phyloP scores from a whole-genome alignment of 2,888 invertebrate genomes.

The Galerucella nymphaeae region DNA sequence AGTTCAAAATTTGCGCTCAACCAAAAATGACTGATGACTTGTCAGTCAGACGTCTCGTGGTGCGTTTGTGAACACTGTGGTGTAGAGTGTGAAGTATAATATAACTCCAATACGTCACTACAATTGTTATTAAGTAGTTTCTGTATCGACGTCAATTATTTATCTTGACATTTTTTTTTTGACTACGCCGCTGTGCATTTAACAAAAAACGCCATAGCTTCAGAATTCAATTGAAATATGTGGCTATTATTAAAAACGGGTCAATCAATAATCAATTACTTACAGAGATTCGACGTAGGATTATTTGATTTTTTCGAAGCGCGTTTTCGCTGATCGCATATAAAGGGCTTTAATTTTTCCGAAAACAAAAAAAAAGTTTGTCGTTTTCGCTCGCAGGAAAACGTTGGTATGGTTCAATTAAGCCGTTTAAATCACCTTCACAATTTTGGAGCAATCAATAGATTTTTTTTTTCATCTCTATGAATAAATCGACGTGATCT shows the following conservation, averaged over 20 bases:
- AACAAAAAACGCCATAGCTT: constrained; percentile 13
- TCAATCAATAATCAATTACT: constrained; percentile 43
- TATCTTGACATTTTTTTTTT: not conserved
- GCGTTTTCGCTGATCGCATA: constrained; percentile 31
- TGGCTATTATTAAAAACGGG: constrained; percentile 36
- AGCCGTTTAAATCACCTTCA: constrained; percentile 22
- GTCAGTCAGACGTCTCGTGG: no score
- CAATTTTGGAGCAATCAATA: constrained; percentile 20
- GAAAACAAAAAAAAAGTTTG: constrained; percentile 31
- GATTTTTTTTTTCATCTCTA: constrained; percentile 22
- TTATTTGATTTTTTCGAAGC: constrained; percentile 35
- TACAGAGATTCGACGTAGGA: constrained; percentile 30
- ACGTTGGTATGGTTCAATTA: constrained; percentile 28
- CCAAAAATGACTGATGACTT: no score
- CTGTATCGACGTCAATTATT: no score
- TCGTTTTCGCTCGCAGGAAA: constrained; percentile 19
- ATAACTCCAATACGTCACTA: no score
- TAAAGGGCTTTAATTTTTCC: constrained; percentile 33
- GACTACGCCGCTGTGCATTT: not conserved
- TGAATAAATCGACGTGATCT: constrained; percentile 6
- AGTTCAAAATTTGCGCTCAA: no score
- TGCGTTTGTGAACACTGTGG: no score
- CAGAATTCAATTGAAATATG: constrained; percentile 30
- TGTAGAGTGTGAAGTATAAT: no score
- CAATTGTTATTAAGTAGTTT: no score